These are phyloP conservation scores for Penaeus vannamei DNA, from an alignment of 1,140 invertebrate genomes.

Conservation along the genomic window DNA sequence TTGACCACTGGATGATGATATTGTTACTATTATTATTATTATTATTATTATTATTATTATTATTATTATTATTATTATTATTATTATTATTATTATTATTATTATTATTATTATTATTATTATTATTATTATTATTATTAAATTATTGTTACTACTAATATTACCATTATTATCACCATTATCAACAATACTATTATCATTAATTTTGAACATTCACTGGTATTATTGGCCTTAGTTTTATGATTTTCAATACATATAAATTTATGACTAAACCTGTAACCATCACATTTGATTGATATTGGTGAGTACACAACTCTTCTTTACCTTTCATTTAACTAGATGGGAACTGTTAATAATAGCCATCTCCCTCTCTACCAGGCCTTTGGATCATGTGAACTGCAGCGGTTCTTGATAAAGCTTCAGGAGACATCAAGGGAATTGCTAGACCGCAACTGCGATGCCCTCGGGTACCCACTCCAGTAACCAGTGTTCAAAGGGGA, in stretches of 20 bases:
- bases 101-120: no score
- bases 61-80: no score
- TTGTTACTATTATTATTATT: neutral
- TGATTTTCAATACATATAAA: no score
- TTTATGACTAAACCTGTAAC: no score
- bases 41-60: neutral
- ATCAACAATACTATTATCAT: no score
- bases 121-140: conserved; percentile 43
- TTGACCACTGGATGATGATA: neutral
- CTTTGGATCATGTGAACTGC: conserved; percentile 83
- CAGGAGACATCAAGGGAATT: conserved; percentile 83
- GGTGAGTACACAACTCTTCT: no score
- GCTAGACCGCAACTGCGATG: conserved; percentile 78
- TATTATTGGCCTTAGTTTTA: no score
- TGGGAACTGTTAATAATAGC: neutral
- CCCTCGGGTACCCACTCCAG: conserved; percentile 71
- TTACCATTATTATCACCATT: conserved; percentile 28
- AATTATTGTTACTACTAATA: no score
- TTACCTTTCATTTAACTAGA: neutral
- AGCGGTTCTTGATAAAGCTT: conserved; percentile 83
- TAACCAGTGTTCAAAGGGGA: conserved; percentile 27
- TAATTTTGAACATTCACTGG: no score
- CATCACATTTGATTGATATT: no score
- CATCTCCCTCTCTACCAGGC: conserved; percentile 73
- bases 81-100: no score